phyloP scores from a whole-genome alignment of 2,888 invertebrate genomes.

The Tetranychus piercei region DNA sequence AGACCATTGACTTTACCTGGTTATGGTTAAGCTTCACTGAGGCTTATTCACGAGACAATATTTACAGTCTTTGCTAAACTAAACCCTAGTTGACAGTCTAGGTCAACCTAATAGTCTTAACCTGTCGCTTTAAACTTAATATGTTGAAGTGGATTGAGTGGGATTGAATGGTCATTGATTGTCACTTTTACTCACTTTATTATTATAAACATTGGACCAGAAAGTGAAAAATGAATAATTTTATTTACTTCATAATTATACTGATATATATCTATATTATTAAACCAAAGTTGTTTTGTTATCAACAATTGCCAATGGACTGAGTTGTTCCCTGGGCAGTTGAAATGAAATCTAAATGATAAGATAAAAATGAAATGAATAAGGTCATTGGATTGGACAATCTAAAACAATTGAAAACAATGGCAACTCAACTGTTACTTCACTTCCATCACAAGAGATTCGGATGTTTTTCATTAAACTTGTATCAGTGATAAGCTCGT shows the following conservation, averaged over 20 bases:
- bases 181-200: too few relatives aligned
- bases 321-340: conserved; percentile 4
- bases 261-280: not conserved
- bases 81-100: too few relatives aligned
- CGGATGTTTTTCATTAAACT: conserved; percentile 7
- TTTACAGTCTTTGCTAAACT: too few relatives aligned
- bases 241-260: not conserved
- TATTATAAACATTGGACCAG: too few relatives aligned
- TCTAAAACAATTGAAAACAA: not conserved
- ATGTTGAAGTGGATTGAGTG: too few relatives aligned
- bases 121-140: too few relatives aligned
- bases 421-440: conserved; percentile 1
- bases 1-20: too few relatives aligned
- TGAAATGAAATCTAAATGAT: conserved; percentile 11
- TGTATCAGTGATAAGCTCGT: not conserved
- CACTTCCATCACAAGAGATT: conserved; percentile 12
- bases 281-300: conserved; percentile 5
- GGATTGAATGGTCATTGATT: too few relatives aligned
- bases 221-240: not conserved
- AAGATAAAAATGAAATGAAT: not conserved
- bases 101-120: too few relatives aligned
- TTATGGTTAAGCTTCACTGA: too few relatives aligned
- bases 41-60: too few relatives aligned
- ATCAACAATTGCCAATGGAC: not conserved
- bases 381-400: not conserved